Conservation (phyloP, 2,113 vertebrate species). For the Lanius collurio region DNA sequence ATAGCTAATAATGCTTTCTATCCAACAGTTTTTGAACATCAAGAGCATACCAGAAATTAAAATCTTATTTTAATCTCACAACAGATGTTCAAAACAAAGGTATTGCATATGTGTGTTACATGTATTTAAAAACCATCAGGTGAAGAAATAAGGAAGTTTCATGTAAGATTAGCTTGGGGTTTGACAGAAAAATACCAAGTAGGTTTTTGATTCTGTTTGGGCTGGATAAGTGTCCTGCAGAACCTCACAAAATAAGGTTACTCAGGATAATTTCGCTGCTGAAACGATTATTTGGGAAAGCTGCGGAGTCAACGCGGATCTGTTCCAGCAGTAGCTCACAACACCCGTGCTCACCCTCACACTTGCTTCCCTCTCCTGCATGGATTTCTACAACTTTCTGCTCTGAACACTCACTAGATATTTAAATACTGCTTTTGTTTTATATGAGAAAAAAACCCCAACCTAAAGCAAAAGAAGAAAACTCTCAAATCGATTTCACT, state of each 20-base stretch:
- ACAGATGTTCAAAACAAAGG: conserved; percentile 65
- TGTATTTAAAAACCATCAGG: conserved; percentile 14
- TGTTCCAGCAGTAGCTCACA: background rate
- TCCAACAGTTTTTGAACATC: conserved; percentile 67
- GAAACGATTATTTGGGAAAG: background rate
- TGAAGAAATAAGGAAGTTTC: conserved; percentile 46
- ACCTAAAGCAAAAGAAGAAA: background rate
- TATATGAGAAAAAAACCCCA: accelerated
- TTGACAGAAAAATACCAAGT: background rate
- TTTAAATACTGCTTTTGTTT: background rate
- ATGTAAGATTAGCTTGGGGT: background rate
- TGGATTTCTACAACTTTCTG: background rate
- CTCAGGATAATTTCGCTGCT: too few relatives aligned
- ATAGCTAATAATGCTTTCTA: conserved; percentile 73
- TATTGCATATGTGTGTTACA: background rate
- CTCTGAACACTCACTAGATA: background rate
- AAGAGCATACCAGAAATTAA: conserved; percentile 68
- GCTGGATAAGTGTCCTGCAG: background rate
- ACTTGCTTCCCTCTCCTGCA: accelerated
- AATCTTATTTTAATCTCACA: conserved; percentile 65
- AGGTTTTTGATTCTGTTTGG: background rate
- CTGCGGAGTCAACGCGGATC: background rate
- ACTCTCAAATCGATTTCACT: background rate
- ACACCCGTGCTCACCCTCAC: background rate
- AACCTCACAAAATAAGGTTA: background rate